Evolutionary conservation across 2,888 invertebrate species (phyloP).

Genomic region (Stenoptilia bipunctidactyla): DNA sequence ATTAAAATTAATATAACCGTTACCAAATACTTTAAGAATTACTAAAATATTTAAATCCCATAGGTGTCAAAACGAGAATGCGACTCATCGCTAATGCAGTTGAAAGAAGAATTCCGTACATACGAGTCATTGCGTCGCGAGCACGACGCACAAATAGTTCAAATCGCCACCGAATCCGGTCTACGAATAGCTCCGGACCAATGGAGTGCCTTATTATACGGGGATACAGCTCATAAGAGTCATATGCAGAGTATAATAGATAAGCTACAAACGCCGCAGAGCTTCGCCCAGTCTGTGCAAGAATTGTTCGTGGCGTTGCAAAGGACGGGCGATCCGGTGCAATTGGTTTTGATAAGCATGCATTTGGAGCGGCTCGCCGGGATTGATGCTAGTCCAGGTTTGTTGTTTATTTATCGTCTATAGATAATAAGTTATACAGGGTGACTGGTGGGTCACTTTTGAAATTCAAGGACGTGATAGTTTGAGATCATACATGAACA

Average conservation of each 20-base stretch:
- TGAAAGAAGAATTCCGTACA: slow-evolving; percentile 96
- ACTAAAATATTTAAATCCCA: no score
- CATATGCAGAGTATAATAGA: slow-evolving; percentile 94
- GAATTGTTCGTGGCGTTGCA: slow-evolving; percentile 92
- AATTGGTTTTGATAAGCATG: slow-evolving; percentile 80
- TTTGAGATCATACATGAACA: no score
- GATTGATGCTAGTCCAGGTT: slow-evolving; percentile 88
- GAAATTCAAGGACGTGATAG: no score
- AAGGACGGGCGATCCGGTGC: slow-evolving; percentile 84
- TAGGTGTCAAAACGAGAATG: slow-evolving; percentile 96
- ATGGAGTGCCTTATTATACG: slow-evolving; percentile 97
- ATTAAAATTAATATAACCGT: no score
- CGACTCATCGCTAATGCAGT: slow-evolving; percentile 97
- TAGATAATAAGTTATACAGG: no score
- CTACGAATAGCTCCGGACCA: slow-evolving; percentile 97
- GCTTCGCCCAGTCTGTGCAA: slow-evolving; percentile 91
- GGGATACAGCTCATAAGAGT: slow-evolving; percentile 94
- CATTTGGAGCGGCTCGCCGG: slow-evolving; percentile 87
- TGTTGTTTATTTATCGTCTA: slow-evolving; percentile 11
- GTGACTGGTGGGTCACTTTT: no score
- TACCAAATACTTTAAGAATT: no score
- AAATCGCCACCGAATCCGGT: slow-evolving; percentile 97
- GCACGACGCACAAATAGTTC: slow-evolving; percentile 98
- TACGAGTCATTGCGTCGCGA: slow-evolving; percentile 94
- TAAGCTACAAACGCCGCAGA: slow-evolving; percentile 93